Conservation (phyloP, 2,113 vertebrate genomes). For the Heterotis niloticus region DNA sequence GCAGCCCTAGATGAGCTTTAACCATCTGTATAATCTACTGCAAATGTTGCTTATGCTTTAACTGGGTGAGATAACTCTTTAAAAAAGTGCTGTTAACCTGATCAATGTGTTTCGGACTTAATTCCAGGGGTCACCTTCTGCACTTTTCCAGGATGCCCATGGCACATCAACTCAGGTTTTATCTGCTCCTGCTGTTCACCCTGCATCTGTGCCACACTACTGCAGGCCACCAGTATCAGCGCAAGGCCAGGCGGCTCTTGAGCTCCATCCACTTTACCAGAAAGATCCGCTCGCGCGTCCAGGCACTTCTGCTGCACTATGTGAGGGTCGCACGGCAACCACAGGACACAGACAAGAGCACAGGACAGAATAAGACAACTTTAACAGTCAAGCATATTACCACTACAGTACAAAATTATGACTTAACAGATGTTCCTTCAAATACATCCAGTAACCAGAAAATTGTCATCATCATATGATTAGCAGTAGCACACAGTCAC, state of each 20-base stretch:
- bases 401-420: neutral
- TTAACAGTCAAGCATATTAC: neutral
- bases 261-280: neutral
- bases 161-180: neutral
- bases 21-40: too few species aligned
- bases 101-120: neutral
- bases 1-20: too few species aligned
- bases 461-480: neutral
- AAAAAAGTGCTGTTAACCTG: neutral
- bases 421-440: neutral
- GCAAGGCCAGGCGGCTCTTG: neutral
- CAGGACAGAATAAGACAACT: neutral
- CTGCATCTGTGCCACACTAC: neutral
- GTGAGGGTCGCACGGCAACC: slow-evolving; percentile 9
- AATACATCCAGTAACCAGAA: neutral
- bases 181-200: neutral
- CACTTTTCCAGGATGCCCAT: neutral
- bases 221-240: neutral
- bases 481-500: neutral
- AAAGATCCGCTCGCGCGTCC: neutral
- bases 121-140: neutral
- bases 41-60: neutral
- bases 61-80: neutral
- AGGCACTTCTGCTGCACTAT: slow-evolving; percentile 5
- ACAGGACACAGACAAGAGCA: neutral